A percentile compares a stretch with the other conserved stretches of the same genome.
These are phyloP conservation scores for Limnodromus scolopaceus DNA, from an alignment of 2,797 vertebrate genomes.

Conservation along the genomic window DNA sequence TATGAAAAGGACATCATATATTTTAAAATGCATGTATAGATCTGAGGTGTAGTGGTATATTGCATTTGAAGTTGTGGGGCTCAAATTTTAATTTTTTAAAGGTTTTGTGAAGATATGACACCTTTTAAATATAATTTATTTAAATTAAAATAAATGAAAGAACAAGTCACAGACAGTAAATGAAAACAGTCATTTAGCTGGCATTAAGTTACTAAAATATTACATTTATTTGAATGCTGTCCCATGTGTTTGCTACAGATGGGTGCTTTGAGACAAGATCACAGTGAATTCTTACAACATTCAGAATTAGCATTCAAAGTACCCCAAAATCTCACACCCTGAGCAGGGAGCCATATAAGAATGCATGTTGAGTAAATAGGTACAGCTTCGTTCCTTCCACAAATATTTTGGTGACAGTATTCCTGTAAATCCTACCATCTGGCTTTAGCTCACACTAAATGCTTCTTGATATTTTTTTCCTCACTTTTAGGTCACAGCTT, in stretches of 20 bases:
- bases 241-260: not conserved
- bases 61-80: not conserved
- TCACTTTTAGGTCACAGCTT: not conserved
- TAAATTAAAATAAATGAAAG: not conserved
- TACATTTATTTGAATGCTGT: not conserved
- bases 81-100: not conserved
- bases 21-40: not conserved
- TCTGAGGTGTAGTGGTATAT: not conserved
- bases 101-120: not conserved
- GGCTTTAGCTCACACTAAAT: not conserved
- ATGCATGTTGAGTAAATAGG: not conserved
- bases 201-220: not conserved
- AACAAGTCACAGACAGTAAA: not conserved
- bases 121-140: not conserved
- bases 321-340: not conserved
- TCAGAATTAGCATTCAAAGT: not conserved
- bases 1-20: not conserved
- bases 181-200: not conserved
- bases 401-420: not conserved
- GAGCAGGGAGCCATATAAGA: not conserved
- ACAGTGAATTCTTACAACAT: not conserved
- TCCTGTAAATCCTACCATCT: not conserved
- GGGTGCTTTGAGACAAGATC: not conserved
- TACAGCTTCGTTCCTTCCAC: not conserved
- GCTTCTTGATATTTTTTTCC: not conserved